phyloP scores from a whole-genome alignment of 2,113 vertebrate species.

The Penelope pileata region DNA sequence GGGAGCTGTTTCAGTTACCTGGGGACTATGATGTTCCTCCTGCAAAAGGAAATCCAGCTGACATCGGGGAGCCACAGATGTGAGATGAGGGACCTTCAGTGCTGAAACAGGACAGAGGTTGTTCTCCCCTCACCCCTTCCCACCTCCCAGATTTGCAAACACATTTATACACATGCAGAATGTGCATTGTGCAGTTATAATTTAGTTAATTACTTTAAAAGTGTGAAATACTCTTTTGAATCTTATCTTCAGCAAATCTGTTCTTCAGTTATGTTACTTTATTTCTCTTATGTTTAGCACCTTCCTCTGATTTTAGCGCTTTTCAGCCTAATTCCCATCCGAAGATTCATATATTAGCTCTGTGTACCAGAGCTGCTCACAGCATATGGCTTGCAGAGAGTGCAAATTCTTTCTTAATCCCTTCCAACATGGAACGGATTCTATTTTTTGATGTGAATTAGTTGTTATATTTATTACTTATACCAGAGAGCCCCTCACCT shows the following conservation, averaged over 20 bases:
- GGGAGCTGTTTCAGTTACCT: slow-evolving; percentile 37
- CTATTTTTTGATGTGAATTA: neutral
- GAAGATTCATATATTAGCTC: neutral
- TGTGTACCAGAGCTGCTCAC: neutral
- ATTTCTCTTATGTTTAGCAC: neutral
- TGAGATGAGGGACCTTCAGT: neutral
- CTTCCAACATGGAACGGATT: neutral
- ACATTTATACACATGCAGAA: neutral
- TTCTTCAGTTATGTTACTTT: neutral
- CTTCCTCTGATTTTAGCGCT: neutral
- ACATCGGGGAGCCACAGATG: neutral
- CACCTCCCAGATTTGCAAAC: neutral
- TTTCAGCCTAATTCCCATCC: neutral
- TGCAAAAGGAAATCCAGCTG: neutral
- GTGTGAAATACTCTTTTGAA: neutral
- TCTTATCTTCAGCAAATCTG: neutral
- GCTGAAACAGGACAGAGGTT: neutral
- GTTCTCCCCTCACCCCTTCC: neutral
- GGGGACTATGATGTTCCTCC: neutral
- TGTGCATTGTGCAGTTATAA: neutral
- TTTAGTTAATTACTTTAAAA: neutral
- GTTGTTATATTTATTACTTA: neutral
- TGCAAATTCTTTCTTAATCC: neutral
- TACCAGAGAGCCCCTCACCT: neutral
- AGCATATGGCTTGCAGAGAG: neutral